Conservation (phyloP, 2,113 vertebrate species). For the Brachionichthys hirsutus region DNA sequence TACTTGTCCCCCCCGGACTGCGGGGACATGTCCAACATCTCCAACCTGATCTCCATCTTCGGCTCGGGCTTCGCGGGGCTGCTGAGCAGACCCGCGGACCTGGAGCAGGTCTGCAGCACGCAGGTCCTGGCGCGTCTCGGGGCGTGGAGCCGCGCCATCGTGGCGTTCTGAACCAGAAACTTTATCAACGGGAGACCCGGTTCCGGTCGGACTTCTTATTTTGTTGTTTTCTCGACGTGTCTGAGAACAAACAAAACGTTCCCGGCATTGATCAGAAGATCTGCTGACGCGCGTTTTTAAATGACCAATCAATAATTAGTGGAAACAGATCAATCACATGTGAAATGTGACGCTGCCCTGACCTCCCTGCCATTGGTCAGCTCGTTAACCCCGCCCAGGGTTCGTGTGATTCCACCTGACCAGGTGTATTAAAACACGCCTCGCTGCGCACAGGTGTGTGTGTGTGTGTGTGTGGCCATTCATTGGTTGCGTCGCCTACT, state of each 20-base stretch:
- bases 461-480: conserved; percentile 1
- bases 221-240: too few relatives aligned
- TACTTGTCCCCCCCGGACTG: conserved; percentile 72
- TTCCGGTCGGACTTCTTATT: too few relatives aligned
- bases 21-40: conserved; percentile 92
- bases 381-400: too few relatives aligned
- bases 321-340: too few relatives aligned
- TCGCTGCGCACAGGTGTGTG: too few relatives aligned
- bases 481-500: too few relatives aligned
- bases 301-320: neutral
- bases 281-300: too few relatives aligned
- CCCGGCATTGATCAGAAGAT: too few relatives aligned
- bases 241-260: neutral
- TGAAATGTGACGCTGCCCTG: too few relatives aligned
- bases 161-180: conserved; percentile 84
- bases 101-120: conserved; percentile 93
- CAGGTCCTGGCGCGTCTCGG: conserved; percentile 92
- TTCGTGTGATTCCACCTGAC: too few relatives aligned
- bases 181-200: conserved; percentile 40
- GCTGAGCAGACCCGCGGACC: conserved; percentile 89
- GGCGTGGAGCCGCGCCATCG: conserved; percentile 93
- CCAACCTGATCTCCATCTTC: conserved; percentile 97
- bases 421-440: too few relatives aligned
- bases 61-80: conserved; percentile 92
- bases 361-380: too few relatives aligned